Conservation (phyloP, 1,140 invertebrate species). For the Hydropsyche tenuis region DNA sequence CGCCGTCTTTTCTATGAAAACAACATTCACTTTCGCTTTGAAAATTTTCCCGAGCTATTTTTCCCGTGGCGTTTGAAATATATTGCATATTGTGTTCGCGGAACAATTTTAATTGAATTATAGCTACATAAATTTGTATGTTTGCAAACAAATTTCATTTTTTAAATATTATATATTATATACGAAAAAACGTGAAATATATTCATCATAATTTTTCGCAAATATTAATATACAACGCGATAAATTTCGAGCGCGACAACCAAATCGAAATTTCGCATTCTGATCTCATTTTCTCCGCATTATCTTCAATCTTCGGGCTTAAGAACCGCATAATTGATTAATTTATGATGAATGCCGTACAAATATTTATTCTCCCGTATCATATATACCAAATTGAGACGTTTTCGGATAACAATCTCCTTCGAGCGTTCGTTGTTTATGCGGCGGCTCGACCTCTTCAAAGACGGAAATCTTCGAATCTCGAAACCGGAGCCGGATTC, state of each 20-base stretch:
- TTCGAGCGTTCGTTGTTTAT: conserved; percentile 11
- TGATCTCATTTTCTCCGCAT: too few species aligned
- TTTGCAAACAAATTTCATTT: neutral
- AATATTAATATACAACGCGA: too few species aligned
- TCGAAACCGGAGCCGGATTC: conserved; percentile 13
- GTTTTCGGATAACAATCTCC: conserved; percentile 13
- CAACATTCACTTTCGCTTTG: neutral
- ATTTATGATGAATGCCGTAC: too few species aligned
- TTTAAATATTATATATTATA: neutral
- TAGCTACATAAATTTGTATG: neutral
- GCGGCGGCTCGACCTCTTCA: neutral
- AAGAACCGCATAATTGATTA: neutral
- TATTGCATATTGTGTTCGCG: neutral
- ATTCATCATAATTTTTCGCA: too few species aligned
- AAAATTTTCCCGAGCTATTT: neutral
- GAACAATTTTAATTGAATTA: conserved; percentile 6
- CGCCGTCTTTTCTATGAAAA: conserved; percentile 4
- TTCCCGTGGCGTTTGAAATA: neutral
- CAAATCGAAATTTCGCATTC: too few species aligned
- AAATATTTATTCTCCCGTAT: neutral
- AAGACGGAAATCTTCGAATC: conserved; percentile 11
- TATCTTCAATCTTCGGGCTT: too few species aligned
- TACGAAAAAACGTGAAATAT: too few species aligned
- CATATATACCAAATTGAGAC: conserved; percentile 16
- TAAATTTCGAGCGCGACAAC: too few species aligned